These are phyloP conservation scores for Neotoxoptera formosana DNA, from an alignment of 1,140 invertebrate genomes.

Conservation along the genomic window DNA sequence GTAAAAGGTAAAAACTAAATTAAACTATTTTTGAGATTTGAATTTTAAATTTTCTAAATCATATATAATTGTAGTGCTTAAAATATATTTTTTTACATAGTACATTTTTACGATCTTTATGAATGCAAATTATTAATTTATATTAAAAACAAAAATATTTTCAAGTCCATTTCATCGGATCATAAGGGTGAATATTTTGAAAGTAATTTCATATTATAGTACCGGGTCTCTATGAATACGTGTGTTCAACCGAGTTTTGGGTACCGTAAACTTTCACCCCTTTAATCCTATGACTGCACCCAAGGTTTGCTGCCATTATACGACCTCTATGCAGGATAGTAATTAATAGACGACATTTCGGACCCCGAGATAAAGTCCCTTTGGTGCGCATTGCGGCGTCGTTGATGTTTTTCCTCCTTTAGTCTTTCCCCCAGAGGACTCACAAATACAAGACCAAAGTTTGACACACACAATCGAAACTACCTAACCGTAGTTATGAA, in stretches of 20 bases:
- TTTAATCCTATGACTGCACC: conserved; percentile 43
- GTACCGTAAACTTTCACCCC: conserved; percentile 44
- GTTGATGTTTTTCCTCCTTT: conserved; percentile 23
- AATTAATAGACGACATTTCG: conserved; percentile 53
- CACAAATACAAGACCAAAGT: conserved; percentile 37
- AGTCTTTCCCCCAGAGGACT: neutral
- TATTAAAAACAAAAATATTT: conserved; percentile 10
- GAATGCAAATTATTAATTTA: conserved; percentile 32
- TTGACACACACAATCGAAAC: conserved; percentile 7
- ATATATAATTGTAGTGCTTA: neutral
- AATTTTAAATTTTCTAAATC: neutral
- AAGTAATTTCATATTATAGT: conserved; percentile 51
- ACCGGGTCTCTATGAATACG: neutral
- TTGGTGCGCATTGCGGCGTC: conserved; percentile 38
- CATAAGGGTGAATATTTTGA: conserved; percentile 51
- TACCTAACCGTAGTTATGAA: neutral
- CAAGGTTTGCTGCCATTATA: conserved; percentile 34
- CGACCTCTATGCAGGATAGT: conserved; percentile 4
- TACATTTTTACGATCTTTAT: neutral
- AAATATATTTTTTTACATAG: neutral
- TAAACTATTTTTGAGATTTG: neutral
- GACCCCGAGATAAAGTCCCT: conserved; percentile 37
- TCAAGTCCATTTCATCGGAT: neutral
- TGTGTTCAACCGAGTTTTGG: conserved; percentile 25
- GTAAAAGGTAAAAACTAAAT: neutral